A percentile compares a stretch with the other conserved stretches of the same genome.
These are phyloP conservation scores for Siniperca scherzeri DNA, from an alignment of 2,797 vertebrate species.

Conservation along the genomic window DNA sequence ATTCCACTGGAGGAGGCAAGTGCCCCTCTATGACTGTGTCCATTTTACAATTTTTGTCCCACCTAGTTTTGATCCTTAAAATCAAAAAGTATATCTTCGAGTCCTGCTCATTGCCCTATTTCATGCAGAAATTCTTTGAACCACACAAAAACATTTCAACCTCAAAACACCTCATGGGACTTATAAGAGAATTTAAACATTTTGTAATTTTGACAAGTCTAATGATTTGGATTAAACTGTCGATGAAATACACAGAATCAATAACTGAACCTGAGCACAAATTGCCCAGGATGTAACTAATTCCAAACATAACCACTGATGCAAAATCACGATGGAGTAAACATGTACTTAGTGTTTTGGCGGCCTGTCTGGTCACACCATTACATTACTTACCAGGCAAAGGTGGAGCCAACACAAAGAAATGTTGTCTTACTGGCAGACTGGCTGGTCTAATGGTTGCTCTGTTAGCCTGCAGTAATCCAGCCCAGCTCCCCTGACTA, in stretches of 20 bases:
- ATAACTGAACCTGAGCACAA: constrained; percentile 30
- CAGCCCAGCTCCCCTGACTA: constrained; percentile 67
- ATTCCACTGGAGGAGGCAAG: neutral
- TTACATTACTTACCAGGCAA: constrained; percentile 63
- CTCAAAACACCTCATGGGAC: neutral
- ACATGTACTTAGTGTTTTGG: constrained; percentile 69
- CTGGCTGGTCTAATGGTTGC: constrained; percentile 68
- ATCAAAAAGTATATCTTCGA: neutral
- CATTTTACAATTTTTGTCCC: neutral
- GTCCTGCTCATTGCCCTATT: neutral
- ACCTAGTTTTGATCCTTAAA: neutral
- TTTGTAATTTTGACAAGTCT: neutral
- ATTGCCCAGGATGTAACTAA: constrained; percentile 36
- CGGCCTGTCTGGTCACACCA: constrained; percentile 46
- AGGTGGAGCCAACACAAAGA: constrained; percentile 73
- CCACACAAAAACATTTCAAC: neutral
- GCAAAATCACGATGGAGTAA: constrained; percentile 60
- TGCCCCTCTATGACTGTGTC: neutral
- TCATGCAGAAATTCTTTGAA: constrained; percentile 7
- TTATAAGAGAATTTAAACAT: neutral
- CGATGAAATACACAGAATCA: constrained; percentile 30
- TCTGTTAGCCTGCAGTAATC: constrained; percentile 74
- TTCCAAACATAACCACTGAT: constrained; percentile 50
- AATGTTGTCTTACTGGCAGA: constrained; percentile 63
- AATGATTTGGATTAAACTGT: constrained; percentile 60